Conservation (phyloP, 2,113 vertebrate species). For the Paedocypris sp. region DNA sequence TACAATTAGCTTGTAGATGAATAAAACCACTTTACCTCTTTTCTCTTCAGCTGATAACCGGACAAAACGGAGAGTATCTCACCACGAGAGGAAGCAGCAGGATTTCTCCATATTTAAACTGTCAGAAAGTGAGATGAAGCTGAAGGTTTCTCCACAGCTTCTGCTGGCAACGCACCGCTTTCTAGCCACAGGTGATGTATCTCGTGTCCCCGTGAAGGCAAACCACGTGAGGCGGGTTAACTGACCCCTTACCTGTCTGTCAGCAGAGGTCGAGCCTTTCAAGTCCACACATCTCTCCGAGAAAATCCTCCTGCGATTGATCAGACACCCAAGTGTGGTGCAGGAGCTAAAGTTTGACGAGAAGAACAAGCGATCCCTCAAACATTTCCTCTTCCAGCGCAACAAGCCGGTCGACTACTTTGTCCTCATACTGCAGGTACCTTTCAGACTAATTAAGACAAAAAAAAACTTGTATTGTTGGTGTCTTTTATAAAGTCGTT, state of each 20-base stretch:
- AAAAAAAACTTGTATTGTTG: no score
- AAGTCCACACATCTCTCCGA: constrained; percentile 80
- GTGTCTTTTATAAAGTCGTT: no score
- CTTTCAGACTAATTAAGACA: not conserved
- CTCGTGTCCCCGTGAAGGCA: no score
- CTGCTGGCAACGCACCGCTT: constrained; percentile 92
- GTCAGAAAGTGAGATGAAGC: constrained; percentile 79
- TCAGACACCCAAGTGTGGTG: constrained; percentile 86
- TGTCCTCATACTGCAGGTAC: constrained; percentile 84
- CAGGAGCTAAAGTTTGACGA: constrained; percentile 86
- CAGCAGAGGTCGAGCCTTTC: constrained; percentile 86
- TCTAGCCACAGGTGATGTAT: constrained; percentile 91
- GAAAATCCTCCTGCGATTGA: constrained; percentile 86
- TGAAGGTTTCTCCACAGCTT: constrained; percentile 88
- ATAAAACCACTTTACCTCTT: constrained; percentile 6
- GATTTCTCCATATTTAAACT: constrained; percentile 93
- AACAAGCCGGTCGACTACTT: constrained; percentile 90
- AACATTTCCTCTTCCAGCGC: constrained; percentile 89
- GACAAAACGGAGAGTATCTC: constrained; percentile 79
- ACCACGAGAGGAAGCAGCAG: constrained; percentile 82
- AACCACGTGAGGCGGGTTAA: no score
- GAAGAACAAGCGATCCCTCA: constrained; percentile 74
- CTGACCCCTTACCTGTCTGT: not conserved
- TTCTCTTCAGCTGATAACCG: constrained; percentile 73
- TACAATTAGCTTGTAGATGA: not conserved